These are phyloP conservation scores for Poecilia gillii DNA, from an alignment of 2,797 vertebrate species.

Conservation along the genomic window DNA sequence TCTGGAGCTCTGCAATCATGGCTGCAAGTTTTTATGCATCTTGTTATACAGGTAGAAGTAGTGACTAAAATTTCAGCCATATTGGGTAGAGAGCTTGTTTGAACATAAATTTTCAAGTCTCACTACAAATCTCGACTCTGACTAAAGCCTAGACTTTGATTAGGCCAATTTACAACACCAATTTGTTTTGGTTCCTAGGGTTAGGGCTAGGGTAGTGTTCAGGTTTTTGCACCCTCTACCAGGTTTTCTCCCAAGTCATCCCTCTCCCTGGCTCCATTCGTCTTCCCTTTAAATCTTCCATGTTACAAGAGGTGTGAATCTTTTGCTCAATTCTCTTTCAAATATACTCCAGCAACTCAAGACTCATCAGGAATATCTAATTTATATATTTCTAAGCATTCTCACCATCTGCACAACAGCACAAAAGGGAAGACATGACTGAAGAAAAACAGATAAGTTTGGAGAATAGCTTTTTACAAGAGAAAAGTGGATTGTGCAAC, in stretches of 20 bases:
- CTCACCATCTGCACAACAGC: too few species aligned
- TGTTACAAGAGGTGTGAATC: background rate
- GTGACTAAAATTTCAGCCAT: background rate
- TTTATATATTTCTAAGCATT: background rate
- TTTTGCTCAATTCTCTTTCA: background rate
- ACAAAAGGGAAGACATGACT: conserved; percentile 9
- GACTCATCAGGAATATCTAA: background rate
- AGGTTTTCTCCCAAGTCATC: background rate
- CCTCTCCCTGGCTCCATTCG: background rate
- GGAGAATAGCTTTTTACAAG: conserved; percentile 24
- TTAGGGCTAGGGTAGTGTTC: background rate
- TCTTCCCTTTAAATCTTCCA: background rate
- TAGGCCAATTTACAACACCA: too few species aligned
- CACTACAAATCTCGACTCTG: background rate
- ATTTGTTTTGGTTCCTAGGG: too few species aligned
- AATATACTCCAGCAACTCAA: background rate
- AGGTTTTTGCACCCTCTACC: background rate
- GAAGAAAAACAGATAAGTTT: conserved; percentile 60
- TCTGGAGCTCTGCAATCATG: background rate
- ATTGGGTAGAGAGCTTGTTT: background rate
- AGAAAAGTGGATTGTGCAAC: conserved; percentile 52
- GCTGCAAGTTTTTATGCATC: background rate
- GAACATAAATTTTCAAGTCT: background rate
- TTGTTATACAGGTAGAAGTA: too few species aligned
- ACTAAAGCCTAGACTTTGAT: too few species aligned